Conservation (phyloP, 2,888 invertebrate genomes). For the Drosophila paranaensis region DNA sequence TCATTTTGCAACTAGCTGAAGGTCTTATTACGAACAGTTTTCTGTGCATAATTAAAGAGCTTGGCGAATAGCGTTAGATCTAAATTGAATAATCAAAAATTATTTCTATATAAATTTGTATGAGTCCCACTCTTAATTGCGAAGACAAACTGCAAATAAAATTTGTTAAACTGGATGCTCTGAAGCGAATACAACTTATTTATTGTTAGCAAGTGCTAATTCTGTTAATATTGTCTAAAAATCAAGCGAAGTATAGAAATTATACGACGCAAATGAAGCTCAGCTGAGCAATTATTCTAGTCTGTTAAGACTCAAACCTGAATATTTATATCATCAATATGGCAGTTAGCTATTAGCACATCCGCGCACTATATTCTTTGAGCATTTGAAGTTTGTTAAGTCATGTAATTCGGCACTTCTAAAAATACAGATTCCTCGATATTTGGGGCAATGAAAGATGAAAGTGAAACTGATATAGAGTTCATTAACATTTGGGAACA, state of each 20-base stretch:
- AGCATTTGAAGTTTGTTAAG: conserved; percentile 8
- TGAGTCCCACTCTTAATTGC: neutral
- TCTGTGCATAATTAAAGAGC: neutral
- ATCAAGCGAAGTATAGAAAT: conserved; percentile 13
- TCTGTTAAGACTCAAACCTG: neutral
- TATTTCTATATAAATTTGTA: neutral
- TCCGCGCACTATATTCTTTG: conserved; percentile 11
- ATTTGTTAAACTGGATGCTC: neutral
- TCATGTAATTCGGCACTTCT: conserved; percentile 3
- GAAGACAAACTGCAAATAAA: neutral
- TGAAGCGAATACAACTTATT: neutral
- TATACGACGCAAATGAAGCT: neutral
- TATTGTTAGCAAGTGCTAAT: conserved; percentile 25
- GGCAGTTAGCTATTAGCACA: conserved; percentile 59
- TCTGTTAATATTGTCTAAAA: conserved; percentile 31
- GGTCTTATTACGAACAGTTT: conserved; percentile 3
- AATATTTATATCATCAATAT: conserved; percentile 1
- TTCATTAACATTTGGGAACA: conserved; percentile 57
- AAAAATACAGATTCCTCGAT: neutral
- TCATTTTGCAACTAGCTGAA: conserved; percentile 6
- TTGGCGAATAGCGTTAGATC: neutral
- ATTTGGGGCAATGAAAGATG: conserved; percentile 23
- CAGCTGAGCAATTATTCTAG: conserved; percentile 13
- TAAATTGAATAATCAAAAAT: neutral
- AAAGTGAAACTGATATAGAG: conserved; percentile 57